These are phyloP conservation scores for Guaruba guarouba DNA, from an alignment of 2,113 vertebrate genomes.

Conservation along the genomic window DNA sequence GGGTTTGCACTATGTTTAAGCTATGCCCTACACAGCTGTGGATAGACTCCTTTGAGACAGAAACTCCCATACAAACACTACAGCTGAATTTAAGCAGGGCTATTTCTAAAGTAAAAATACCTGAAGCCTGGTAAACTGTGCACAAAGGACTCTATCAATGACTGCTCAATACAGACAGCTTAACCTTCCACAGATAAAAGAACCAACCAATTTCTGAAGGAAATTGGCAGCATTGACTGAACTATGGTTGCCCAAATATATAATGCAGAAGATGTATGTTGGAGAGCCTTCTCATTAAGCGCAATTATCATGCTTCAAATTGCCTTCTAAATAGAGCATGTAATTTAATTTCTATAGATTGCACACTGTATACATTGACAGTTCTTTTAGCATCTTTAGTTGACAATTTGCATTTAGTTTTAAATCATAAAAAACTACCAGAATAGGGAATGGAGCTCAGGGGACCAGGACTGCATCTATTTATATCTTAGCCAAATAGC, in stretches of 20 bases:
- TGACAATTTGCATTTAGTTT: neutral
- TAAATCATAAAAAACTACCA: neutral
- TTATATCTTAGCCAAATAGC: neutral
- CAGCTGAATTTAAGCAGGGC: neutral
- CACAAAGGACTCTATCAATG: neutral
- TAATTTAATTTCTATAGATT: neutral
- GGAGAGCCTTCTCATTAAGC: neutral
- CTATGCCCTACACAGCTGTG: neutral
- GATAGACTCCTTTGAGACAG: neutral
- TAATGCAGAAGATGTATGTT: neutral
- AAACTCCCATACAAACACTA: neutral
- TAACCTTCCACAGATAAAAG: neutral
- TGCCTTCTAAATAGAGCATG: conserved; percentile 19
- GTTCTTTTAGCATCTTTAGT: neutral
- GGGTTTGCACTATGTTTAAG: too few species aligned
- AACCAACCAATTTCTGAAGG: neutral
- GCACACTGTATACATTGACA: neutral
- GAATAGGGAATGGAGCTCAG: neutral
- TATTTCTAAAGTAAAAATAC: neutral
- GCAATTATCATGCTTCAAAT: neutral
- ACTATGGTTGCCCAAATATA: neutral
- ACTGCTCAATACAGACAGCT: neutral
- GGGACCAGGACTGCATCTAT: neutral
- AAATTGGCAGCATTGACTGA: neutral
- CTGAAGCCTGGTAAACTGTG: neutral